A percentile compares a stretch with the other conserved stretches of the same genome.
Evolutionary conservation across 2,888 invertebrate species (phyloP).

Genomic region (Tuberolachnus salignus): DNA sequence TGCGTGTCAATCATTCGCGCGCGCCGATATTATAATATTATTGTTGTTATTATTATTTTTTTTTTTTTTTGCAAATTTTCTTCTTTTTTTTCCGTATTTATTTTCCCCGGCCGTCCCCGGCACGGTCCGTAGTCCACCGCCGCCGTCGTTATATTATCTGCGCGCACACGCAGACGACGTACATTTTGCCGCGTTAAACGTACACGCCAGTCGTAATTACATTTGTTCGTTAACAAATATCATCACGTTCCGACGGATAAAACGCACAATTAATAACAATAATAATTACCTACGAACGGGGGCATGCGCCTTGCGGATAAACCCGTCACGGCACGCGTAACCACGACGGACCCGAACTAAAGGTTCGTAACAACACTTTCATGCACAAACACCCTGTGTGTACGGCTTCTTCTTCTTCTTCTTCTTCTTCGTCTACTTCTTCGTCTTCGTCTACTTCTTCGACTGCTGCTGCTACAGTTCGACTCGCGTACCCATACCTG

Average conservation of each 20-base stretch:
- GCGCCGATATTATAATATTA: no score
- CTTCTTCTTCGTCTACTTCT: no score
- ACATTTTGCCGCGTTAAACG: not conserved
- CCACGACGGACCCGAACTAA: slow-evolving; percentile 20
- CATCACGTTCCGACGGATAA: no score
- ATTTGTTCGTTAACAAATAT: no score
- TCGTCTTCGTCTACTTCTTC: no score
- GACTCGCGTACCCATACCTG: no score
- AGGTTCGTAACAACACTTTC: slow-evolving; percentile 25
- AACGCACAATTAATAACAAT: no score
- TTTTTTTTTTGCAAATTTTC: not conserved
- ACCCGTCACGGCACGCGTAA: slow-evolving; percentile 8
- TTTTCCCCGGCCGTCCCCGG: not conserved
- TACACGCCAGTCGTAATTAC: no score
- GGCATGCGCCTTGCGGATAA: slow-evolving; percentile 33
- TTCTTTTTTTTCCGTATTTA: not conserved
- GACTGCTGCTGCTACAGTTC: no score
- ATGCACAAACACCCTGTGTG: no score
- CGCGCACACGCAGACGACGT: not conserved
- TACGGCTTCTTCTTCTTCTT: no score
- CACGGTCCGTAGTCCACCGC: not conserved
- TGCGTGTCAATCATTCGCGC: slow-evolving; percentile 49
- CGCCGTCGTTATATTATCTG: not conserved
- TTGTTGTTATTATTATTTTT: not conserved
- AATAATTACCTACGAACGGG: not conserved